Conservation (phyloP, 30 jellyfish, hydroid and myxozoan genomes). For the Chironex yamaguchii region DNA sequence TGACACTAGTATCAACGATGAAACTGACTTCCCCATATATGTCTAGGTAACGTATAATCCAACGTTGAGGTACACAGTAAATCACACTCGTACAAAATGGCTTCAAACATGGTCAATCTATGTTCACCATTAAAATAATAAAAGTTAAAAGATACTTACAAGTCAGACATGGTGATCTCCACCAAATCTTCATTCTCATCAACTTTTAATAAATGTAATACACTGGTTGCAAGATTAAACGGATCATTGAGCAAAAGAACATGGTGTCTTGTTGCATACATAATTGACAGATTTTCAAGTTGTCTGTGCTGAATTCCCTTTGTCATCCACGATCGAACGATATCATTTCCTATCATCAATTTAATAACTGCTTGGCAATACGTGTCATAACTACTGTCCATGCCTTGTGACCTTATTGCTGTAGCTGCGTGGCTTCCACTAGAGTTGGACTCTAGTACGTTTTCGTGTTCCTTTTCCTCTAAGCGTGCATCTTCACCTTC, state of each 20-base stretch:
- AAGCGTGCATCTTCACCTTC: not conserved
- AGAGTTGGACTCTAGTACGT: not conserved
- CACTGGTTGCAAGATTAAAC: conserved; percentile 35
- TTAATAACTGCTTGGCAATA: conserved; percentile 24
- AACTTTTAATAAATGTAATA: not conserved
- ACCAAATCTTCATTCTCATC: conserved; percentile 58
- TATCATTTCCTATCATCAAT: conserved; percentile 46
- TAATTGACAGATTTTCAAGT: conserved; percentile 64
- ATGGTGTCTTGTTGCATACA: conserved; percentile 48
- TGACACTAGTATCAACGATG: too few species aligned
- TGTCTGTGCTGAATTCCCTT: conserved; percentile 56
- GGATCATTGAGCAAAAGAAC: conserved; percentile 74
- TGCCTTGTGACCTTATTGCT: not conserved
- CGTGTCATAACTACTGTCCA: conserved; percentile 17
- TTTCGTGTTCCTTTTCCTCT: not conserved
- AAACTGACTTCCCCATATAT: too few species aligned
- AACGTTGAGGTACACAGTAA: too few species aligned
- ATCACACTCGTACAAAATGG: too few species aligned
- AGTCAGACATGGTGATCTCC: conserved; percentile 42
- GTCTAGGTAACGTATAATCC: too few species aligned
- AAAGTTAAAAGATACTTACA: conserved; percentile 20
- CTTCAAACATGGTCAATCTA: not conserved
- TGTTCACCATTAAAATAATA: not conserved
- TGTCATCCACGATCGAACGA: conserved; percentile 54
- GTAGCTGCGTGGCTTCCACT: not conserved